Percentiles rank a stretch among this genome's conserved stretches.
Conservation (phyloP, 2,797 vertebrate genomes). For the Paedocypris micromegethes region DNA sequence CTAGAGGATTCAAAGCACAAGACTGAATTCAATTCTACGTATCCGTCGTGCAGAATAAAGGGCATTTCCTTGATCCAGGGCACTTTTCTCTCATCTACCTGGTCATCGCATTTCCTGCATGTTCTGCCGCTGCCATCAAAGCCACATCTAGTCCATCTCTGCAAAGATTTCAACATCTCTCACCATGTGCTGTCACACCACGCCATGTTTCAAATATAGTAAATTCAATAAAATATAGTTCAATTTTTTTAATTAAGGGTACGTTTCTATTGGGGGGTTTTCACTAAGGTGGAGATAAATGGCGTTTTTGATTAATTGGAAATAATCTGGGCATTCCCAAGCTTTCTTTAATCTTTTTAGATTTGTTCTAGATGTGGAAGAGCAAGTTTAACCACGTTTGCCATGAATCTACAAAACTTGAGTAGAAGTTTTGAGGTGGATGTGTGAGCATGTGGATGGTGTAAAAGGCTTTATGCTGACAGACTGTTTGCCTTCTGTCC, state of each 20-base stretch:
- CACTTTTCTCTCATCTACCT: conserved; percentile 1
- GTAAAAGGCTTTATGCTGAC: conserved; percentile 6
- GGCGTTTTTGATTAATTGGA: too few relatives aligned
- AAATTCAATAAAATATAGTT: too few relatives aligned
- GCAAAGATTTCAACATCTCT: conserved; percentile 6
- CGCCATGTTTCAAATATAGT: conserved; percentile 3
- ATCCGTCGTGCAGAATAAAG: background rate
- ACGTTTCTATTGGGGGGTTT: too few relatives aligned
- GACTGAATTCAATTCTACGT: too few relatives aligned
- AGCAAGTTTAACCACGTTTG: background rate
- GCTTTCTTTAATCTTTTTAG: too few relatives aligned
- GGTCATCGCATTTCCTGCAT: conserved; percentile 34
- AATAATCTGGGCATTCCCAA: too few relatives aligned
- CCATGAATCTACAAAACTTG: conserved; percentile 11
- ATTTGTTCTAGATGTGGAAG: conserved; percentile 25
- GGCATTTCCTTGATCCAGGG: conserved; percentile 10
- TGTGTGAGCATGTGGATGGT: conserved; percentile 10
- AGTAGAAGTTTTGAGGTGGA: conserved; percentile 8
- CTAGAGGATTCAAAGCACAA: too few relatives aligned
- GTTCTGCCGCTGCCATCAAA: conserved; percentile 26
- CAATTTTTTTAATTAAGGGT: too few relatives aligned
- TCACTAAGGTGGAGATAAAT: too few relatives aligned
- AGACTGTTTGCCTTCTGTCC: conserved; percentile 20
- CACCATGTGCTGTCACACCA: background rate
- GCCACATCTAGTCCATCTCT: conserved; percentile 23